Percentiles rank a stretch among this genome's conserved stretches.
Evolutionary conservation across 1,140 invertebrate genomes (phyloP).

Genomic region (Hormaphis cornu): DNA sequence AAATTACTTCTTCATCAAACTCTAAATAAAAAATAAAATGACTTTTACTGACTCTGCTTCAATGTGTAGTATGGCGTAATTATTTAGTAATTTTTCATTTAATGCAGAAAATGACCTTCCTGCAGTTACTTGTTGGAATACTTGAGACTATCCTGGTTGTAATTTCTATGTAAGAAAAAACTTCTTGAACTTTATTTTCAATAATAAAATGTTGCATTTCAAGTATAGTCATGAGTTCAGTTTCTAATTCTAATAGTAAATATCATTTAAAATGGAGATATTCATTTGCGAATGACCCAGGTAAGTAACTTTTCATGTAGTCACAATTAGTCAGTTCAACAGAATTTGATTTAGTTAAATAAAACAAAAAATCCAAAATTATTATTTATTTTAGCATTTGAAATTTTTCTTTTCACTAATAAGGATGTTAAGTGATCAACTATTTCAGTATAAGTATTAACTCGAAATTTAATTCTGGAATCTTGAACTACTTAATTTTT

Average conservation of each 20-base stretch:
- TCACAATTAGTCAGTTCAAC: background rate
- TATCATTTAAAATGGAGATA: background rate
- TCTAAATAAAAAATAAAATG: no score
- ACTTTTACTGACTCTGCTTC: background rate
- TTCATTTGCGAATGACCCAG: background rate
- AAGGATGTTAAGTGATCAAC: background rate
- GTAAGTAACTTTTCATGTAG: background rate
- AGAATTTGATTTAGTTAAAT: background rate
- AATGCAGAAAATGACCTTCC: background rate
- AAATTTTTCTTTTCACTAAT: background rate
- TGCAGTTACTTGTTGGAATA: no score
- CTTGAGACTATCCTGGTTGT: background rate
- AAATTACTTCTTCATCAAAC: background rate
- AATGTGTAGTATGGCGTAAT: background rate
- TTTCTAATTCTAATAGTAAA: background rate
- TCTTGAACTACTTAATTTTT: background rate
- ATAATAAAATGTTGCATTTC: background rate
- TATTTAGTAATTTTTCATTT: background rate
- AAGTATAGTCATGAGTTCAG: background rate
- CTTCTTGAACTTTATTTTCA: background rate
- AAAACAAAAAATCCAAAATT: background rate
- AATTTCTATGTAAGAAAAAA: background rate
- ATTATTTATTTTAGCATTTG: background rate
- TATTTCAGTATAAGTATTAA: background rate
- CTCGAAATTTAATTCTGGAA: background rate